These are phyloP conservation scores for Euplexia lucipara DNA, from an alignment of 2,888 invertebrate genomes.

Conservation along the genomic window DNA sequence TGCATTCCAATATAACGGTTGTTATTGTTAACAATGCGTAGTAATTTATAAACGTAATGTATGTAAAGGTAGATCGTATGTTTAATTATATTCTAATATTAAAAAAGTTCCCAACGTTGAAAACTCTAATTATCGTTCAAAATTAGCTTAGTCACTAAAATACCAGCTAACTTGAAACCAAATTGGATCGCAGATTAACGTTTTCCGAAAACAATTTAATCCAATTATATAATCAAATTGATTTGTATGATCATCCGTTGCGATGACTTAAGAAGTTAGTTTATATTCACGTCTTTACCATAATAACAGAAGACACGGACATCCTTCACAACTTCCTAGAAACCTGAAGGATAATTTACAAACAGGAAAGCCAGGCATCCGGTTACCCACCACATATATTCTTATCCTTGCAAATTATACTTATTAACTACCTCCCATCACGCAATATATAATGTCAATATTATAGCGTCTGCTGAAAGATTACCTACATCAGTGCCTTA, in stretches of 20 bases:
- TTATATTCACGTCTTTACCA: conserved; percentile 20
- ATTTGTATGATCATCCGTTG: background rate
- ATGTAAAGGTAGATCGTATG: background rate
- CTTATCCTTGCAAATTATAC: conserved; percentile 63
- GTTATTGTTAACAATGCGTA: conserved; percentile 12
- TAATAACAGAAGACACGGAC: conserved; percentile 44
- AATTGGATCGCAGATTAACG: background rate
- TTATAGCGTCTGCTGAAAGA: conserved; percentile 24
- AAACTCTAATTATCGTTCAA: conserved; percentile 28
- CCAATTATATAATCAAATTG: conserved; percentile 21
- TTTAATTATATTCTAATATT: background rate
- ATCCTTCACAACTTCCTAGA: conserved; percentile 70
- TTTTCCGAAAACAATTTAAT: conserved; percentile 5
- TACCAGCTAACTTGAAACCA: background rate
- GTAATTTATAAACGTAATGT: background rate
- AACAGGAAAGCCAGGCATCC: conserved; percentile 67
- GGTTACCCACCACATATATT: conserved; percentile 60
- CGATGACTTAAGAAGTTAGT: conserved; percentile 9
- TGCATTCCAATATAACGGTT: conserved; percentile 35
- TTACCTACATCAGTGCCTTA: conserved; percentile 33
- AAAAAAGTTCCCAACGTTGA: background rate
- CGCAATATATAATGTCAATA: conserved; percentile 55
- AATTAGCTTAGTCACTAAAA: conserved; percentile 21
- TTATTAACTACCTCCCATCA: conserved; percentile 55
- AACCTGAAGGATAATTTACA: conserved; percentile 70